Percentiles rank a stretch among this genome's conserved stretches.
phyloP scores from a whole-genome alignment of 1,140 invertebrate genomes.

The Sipha flava region DNA sequence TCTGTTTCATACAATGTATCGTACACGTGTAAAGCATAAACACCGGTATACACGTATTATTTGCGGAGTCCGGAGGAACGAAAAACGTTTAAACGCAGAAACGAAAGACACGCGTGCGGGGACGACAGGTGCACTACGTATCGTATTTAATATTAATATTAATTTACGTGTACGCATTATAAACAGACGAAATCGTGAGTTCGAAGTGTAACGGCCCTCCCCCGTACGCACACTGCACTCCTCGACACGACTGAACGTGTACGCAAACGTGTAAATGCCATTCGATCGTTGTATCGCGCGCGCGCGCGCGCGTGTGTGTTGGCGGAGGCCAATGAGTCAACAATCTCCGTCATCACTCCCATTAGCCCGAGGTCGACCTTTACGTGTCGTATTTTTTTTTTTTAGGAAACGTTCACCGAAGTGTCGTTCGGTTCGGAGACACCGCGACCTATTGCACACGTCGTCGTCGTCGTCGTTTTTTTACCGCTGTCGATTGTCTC shows the following conservation, averaged over 20 bases:
- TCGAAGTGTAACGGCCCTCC: neutral
- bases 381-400: slow-evolving; percentile 6
- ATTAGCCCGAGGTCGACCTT: slow-evolving; percentile 7
- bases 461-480: neutral
- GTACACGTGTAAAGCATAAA: no score
- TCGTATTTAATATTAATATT: neutral
- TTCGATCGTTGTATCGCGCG: neutral
- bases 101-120: neutral
- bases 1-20: no score
- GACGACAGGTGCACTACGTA: neutral
- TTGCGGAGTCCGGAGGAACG: no score
- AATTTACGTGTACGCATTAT: neutral
- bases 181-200: neutral
- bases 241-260: neutral
- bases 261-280: neutral
- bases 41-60: no score
- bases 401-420: neutral
- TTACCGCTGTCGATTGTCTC: neutral
- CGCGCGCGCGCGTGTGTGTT: neutral
- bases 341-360: neutral
- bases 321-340: neutral
- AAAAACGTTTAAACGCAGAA: neutral
- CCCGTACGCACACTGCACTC: neutral
- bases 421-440: neutral
- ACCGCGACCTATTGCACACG: neutral